phyloP scores from a whole-genome alignment of 2,797 vertebrate genomes.

The Neosilurus mollespiculum region DNA sequence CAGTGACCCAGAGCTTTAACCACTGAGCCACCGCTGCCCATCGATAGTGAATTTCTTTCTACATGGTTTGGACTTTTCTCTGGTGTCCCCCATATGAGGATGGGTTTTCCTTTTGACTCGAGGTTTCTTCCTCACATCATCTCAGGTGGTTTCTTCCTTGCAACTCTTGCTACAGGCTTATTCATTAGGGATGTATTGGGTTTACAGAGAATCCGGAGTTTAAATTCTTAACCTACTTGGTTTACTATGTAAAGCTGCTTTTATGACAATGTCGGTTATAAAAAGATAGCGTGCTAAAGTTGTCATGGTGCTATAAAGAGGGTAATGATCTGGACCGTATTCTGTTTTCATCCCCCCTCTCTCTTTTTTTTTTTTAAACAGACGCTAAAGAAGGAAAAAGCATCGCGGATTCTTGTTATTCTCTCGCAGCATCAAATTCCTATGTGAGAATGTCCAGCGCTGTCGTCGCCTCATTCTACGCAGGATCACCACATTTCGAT shows the following conservation, averaged over 20 bases:
- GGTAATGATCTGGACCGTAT: background rate
- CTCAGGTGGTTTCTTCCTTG: no score
- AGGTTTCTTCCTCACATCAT: no score
- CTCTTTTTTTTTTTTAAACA: conserved; percentile 49
- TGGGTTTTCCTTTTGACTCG: no score
- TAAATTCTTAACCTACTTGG: background rate
- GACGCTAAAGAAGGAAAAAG: conserved; percentile 64
- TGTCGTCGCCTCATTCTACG: conserved; percentile 44
- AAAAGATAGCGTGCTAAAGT: background rate
- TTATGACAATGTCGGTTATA: no score
- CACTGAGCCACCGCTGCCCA: no score
- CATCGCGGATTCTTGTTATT: conserved; percentile 39
- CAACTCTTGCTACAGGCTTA: no score
- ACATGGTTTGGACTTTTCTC: no score
- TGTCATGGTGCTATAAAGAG: background rate
- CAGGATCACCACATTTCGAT: conserved; percentile 41
- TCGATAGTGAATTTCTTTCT: no score
- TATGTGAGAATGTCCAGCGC: conserved; percentile 41
- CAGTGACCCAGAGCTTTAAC: no score
- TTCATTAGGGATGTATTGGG: no score
- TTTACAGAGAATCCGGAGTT: background rate
- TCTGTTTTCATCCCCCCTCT: background rate
- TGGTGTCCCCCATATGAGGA: no score
- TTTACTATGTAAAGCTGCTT: no score
- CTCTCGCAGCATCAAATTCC: conserved; percentile 38